Evolutionary conservation across 1,140 invertebrate species (phyloP), one percentile per base, ranked within the genome.

Genomic region (Hypsibius dujardini): DNA sequence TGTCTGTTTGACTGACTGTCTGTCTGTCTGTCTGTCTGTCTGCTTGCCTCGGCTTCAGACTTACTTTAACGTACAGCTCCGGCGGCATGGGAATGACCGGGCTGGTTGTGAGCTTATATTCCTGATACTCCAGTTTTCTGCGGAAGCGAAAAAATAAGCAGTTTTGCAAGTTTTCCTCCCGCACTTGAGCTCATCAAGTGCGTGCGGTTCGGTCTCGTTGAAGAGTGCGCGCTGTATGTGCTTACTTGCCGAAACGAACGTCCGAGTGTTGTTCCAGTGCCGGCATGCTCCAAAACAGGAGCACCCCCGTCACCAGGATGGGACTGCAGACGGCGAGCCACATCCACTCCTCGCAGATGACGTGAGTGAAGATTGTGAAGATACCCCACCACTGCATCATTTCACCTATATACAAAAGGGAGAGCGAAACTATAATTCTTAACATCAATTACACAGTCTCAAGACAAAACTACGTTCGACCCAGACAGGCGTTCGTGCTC

Each of bases 351-450:
- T 76, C 87, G 84, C 70, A 45, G 67, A 94, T 86, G 1, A 92
- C 87, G 76, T 90, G 91, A 1, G 90, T 79, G 0, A 90, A 89
- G 77, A 93, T 90, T 59, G 90, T 84, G 77, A 93, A 95, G 67
- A 95, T 87, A 1, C 91, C 91, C 86, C 90, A 91, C 92, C 92
- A 95, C 1, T 95, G 82, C 0, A 90, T 82, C 46, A 95, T 90
- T 81, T 95, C 92, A 1, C 92, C n/a, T n/a, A n/a, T n/a, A n/a
- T n/a, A n/a, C n/a, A n/a, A n/a, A n/a, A n/a, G n/a, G n/a, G n/a
- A n/a, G n/a, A n/a, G n/a, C n/a, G n/a, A n/a, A n/a, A n/a, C n/a
- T n/a, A n/a, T n/a, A n/a, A n/a, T n/a, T n/a, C n/a, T n/a, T n/a
- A n/a, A n/a, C n/a, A n/a, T n/a, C n/a, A n/a, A n/a, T n/a, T n/a